phyloP scores from a whole-genome alignment of 2,797 vertebrate genomes.

The Pangasius djambal region DNA sequence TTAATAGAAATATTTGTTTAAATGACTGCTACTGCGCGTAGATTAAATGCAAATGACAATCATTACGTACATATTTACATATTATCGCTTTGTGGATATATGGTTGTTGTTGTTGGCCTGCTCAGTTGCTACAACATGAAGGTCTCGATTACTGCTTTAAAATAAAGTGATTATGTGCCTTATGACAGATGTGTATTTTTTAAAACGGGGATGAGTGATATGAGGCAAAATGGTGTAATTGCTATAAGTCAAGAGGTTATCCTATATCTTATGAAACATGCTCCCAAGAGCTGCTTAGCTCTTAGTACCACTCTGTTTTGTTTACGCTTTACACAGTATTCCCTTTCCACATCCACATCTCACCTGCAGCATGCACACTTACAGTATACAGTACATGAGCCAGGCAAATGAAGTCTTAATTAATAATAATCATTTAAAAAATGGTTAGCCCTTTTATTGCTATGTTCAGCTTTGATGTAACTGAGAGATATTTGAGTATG shows the following conservation, averaged over 20 bases:
- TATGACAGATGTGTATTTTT: neutral
- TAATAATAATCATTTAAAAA: neutral
- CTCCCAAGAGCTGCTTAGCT: neutral
- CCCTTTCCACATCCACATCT: neutral
- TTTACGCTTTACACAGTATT: neutral
- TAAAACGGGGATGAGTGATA: neutral
- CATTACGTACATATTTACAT: constrained; percentile 6
- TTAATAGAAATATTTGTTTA: constrained; percentile 6
- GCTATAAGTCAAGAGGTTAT: neutral
- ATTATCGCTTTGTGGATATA: neutral
- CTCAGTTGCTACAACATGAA: neutral
- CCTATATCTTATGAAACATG: neutral
- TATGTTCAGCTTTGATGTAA: neutral
- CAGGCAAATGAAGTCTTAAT: neutral
- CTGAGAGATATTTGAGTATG: neutral
- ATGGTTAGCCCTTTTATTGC: neutral
- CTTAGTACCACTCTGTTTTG: neutral
- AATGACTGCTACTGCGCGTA: neutral
- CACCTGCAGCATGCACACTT: neutral
- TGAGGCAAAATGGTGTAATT: neutral
- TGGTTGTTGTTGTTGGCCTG: neutral
- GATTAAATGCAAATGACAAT: constrained; percentile 1
- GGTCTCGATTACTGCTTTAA: neutral
- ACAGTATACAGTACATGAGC: neutral
- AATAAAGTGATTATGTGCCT: neutral